These are phyloP conservation scores for Paraescarpia echinospica DNA, from an alignment of 1,140 invertebrate species.

Conservation along the genomic window DNA sequence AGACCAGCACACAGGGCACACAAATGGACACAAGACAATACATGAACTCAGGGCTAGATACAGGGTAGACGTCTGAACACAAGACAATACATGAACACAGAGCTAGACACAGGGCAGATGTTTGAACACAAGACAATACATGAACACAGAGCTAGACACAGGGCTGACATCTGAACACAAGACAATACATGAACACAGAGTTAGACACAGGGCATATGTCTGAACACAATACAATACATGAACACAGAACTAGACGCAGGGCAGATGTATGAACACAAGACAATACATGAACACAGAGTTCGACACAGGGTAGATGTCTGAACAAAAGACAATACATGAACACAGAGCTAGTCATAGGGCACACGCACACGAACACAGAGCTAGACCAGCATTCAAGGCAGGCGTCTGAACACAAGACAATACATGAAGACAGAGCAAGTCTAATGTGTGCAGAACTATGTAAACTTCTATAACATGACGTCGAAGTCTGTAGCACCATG, in stretches of 20 bases:
- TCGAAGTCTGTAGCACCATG: too few species aligned
- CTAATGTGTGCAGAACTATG: too few species aligned
- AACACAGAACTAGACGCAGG: neutral
- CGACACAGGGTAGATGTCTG: neutral
- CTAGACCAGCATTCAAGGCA: neutral
- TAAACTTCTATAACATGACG: too few species aligned
- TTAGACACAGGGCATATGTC: neutral
- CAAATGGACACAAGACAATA: neutral
- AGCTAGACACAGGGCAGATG: neutral
- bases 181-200: neutral
- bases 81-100: neutral
- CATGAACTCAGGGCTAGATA: slow-evolving; percentile 63
- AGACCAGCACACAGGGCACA: neutral
- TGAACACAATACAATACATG: neutral
- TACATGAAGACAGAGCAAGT: neutral
- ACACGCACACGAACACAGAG: neutral
- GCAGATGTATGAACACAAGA: neutral
- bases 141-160: neutral
- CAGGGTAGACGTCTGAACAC: slow-evolving; percentile 50
- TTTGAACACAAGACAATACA: neutral
- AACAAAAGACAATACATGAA: too few species aligned
- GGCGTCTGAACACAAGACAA: neutral
- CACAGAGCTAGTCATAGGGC: neutral
- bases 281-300: neutral
- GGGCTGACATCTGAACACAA: neutral